Percentiles rank a stretch among this genome's conserved stretches.
These are phyloP conservation scores for Scaptomyza hsui DNA, from an alignment of 1,140 invertebrate species.

Conservation along the genomic window DNA sequence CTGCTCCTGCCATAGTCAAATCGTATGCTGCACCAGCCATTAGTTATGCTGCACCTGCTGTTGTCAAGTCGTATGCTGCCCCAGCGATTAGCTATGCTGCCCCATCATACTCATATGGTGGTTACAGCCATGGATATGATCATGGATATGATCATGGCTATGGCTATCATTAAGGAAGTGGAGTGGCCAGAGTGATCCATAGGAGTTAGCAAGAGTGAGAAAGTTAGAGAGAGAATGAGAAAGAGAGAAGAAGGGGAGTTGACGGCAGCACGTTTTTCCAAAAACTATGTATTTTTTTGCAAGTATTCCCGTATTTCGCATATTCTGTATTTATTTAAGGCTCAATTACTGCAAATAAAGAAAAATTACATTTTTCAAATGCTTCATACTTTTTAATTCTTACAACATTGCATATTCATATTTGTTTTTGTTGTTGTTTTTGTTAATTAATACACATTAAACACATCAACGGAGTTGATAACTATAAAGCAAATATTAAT, in stretches of 20 bases:
- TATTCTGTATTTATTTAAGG: conserved; percentile 76
- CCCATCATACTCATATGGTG: conserved; percentile 55
- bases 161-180: conserved; percentile 51
- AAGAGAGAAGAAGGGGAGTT: conserved; percentile 13
- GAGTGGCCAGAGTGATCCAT: conserved; percentile 4
- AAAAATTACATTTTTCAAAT: conserved; percentile 68
- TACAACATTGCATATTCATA: neutral
- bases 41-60: conserved; percentile 67
- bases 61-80: conserved; percentile 65
- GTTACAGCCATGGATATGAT: conserved; percentile 57
- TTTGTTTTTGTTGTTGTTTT: neutral
- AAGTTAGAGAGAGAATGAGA: neutral
- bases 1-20: conserved; percentile 57
- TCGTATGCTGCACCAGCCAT: conserved; percentile 63
- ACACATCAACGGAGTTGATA: conserved; percentile 16
- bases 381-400: neutral
- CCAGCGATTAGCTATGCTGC: conserved; percentile 58
- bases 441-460: neutral
- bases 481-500: conserved; percentile 45
- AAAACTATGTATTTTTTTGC: conserved; percentile 31
- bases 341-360: conserved; percentile 64
- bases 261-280: conserved; percentile 57
- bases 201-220: neutral
- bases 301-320: conserved; percentile 24
- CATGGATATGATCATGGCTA: conserved; percentile 47